These are phyloP conservation scores for Phortica variegata DNA, from an alignment of 1,140 invertebrate species.

Conservation along the genomic window DNA sequence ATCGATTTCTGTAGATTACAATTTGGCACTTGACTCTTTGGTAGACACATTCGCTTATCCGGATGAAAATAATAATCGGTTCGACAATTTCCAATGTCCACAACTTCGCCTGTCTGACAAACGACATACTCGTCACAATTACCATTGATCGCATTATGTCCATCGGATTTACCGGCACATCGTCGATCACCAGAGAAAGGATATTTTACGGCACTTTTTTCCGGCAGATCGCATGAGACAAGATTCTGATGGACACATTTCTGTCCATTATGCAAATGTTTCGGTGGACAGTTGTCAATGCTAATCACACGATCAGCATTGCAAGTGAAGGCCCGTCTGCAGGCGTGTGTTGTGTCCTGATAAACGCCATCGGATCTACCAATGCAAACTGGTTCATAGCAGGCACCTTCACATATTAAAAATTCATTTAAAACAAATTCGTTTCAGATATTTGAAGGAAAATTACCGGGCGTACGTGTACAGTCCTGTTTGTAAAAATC, in stretches of 20 bases:
- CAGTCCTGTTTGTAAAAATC: slow-evolving; percentile 33
- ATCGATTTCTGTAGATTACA: slow-evolving; percentile 1
- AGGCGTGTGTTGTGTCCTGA: slow-evolving; percentile 44
- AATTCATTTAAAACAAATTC: too few relatives aligned
- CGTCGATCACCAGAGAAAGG: slow-evolving; percentile 11
- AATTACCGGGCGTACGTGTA: slow-evolving; percentile 14
- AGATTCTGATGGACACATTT: slow-evolving; percentile 30
- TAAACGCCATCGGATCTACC: slow-evolving; percentile 49
- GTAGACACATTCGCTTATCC: neutral
- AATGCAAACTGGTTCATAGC: slow-evolving; percentile 55
- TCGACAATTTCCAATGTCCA: neutral
- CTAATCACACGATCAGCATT: slow-evolving; percentile 36
- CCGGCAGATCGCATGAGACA: slow-evolving; percentile 14
- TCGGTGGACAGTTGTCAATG: slow-evolving; percentile 19
- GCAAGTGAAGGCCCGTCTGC: slow-evolving; percentile 45
- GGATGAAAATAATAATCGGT: slow-evolving; percentile 3
- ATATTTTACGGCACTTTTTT: slow-evolving; percentile 7
- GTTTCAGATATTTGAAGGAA: too few relatives aligned
- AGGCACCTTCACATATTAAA: slow-evolving; percentile 24
- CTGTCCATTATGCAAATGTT: slow-evolving; percentile 26
- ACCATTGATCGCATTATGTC: neutral
- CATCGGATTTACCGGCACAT: slow-evolving; percentile 2
- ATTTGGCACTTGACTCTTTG: neutral
- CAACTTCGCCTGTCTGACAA: slow-evolving; percentile 6
- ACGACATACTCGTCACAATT: slow-evolving; percentile 4